Conservation (phyloP, 2,888 invertebrate species). For the Cetonia aurata region DNA sequence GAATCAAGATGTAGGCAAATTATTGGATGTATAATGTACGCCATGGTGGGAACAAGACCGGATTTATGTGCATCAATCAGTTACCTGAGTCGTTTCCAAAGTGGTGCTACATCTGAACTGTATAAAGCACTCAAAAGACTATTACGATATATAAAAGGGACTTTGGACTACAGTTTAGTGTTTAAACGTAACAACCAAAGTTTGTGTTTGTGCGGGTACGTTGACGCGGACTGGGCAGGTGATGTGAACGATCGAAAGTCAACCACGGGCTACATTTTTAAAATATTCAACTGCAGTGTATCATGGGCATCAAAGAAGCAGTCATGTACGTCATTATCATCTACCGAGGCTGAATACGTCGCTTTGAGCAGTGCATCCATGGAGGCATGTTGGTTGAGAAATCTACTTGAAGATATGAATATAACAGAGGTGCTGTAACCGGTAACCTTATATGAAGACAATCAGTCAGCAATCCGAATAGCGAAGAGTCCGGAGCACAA, state of each 20-base stretch:
- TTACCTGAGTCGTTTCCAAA: slow-evolving; percentile 38
- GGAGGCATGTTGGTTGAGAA: slow-evolving; percentile 37
- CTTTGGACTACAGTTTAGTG: neutral
- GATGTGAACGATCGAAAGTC: slow-evolving; percentile 55
- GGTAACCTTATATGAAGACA: slow-evolving; percentile 13
- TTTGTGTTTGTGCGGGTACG: slow-evolving; percentile 5
- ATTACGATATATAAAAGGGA: slow-evolving; percentile 45
- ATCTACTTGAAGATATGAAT: slow-evolving; percentile 14
- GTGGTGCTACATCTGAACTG: slow-evolving; percentile 27
- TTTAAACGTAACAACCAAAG: slow-evolving; percentile 30
- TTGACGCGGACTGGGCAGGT: slow-evolving; percentile 58
- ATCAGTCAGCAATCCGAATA: slow-evolving; percentile 22
- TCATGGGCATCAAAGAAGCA: slow-evolving; percentile 56
- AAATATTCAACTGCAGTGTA: slow-evolving; percentile 53
- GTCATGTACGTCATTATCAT: neutral
- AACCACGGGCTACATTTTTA: slow-evolving; percentile 57
- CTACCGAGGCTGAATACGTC: slow-evolving; percentile 39
- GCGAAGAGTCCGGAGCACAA: neutral
- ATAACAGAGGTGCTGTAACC: neutral
- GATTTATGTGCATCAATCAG: slow-evolving; percentile 22
- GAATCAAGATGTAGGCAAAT: slow-evolving; percentile 15
- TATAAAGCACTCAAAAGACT: too few relatives aligned
- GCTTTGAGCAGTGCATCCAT: slow-evolving; percentile 8
- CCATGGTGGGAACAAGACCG: slow-evolving; percentile 33
- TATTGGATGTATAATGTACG: slow-evolving; percentile 37